Conservation (phyloP, 2,113 vertebrate species). For the Rhea pennata region DNA sequence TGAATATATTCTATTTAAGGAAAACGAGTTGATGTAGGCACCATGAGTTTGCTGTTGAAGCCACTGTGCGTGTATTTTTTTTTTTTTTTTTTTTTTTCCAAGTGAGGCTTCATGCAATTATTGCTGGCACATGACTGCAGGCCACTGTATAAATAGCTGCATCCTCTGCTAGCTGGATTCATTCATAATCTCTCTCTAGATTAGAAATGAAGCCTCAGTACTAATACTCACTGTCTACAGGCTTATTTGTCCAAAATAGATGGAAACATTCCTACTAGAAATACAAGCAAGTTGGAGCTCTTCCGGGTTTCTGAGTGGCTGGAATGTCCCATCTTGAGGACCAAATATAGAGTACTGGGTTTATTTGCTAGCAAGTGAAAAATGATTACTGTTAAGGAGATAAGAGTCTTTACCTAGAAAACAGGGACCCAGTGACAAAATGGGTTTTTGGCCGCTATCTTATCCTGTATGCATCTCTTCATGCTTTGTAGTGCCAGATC, state of each 20-base stretch:
- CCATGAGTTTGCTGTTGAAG: background rate
- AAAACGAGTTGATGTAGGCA: background rate
- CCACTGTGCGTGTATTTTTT: background rate
- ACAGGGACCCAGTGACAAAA: background rate
- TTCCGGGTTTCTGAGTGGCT: background rate
- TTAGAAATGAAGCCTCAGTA: constrained; percentile 1
- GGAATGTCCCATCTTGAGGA: background rate
- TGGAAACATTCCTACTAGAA: background rate
- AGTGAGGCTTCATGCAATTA: background rate
- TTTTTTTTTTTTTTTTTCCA: background rate
- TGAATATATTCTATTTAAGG: background rate
- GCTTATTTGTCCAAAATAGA: background rate
- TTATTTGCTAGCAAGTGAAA: background rate
- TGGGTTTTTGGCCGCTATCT: background rate
- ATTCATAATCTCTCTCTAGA: background rate
- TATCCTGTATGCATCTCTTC: background rate
- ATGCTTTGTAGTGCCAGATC: background rate
- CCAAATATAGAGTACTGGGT: background rate
- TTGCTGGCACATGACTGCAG: background rate
- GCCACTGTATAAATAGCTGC: background rate
- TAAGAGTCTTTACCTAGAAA: background rate
- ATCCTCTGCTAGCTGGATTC: background rate
- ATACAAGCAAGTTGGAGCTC: background rate
- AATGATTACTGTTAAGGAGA: background rate
- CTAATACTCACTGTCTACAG: rapidly evolving